Percentiles rank a stretch among this genome's conserved stretches.
phyloP scores from a whole-genome alignment of 2,797 vertebrate species.

The Brotula barbata region DNA sequence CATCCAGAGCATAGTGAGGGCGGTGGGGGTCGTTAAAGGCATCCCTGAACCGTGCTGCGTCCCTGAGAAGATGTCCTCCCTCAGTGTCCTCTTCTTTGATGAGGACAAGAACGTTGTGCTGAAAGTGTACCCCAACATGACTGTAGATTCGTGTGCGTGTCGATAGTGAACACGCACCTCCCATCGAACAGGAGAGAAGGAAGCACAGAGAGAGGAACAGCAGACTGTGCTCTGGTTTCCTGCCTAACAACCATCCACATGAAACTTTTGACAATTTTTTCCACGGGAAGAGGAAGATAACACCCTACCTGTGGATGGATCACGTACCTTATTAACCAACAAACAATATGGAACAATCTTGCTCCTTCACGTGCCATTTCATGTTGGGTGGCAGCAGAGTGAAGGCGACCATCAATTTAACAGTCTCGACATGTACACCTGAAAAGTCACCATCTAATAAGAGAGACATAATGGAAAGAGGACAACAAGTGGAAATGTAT shows the following conservation, averaged over 20 bases:
- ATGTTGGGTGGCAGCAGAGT: background rate
- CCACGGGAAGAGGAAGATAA: slow-evolving; percentile 31
- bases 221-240: slow-evolving; percentile 26
- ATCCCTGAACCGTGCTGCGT: slow-evolving; percentile 97
- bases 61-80: slow-evolving; percentile 95
- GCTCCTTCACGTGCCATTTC: slow-evolving; percentile 12
- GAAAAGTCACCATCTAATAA: slow-evolving; percentile 2
- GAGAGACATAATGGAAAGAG: slow-evolving; percentile 36
- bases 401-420: slow-evolving; percentile 17
- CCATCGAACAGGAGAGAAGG: slow-evolving; percentile 1
- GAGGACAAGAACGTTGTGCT: slow-evolving; percentile 96
- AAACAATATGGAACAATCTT: slow-evolving; percentile 18
- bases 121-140: slow-evolving; percentile 98
- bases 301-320: slow-evolving; percentile 28
- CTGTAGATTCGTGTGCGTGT: slow-evolving; percentile 94
- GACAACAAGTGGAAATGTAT: slow-evolving; percentile 5
- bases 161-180: slow-evolving; percentile 78
- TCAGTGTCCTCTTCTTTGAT: slow-evolving; percentile 95
- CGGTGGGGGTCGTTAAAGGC: slow-evolving; percentile 90
- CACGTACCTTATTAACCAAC: slow-evolving; percentile 4
- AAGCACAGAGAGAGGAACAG: slow-evolving; percentile 11
- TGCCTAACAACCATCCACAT: slow-evolving; percentile 7
- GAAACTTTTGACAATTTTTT: slow-evolving; percentile 35
- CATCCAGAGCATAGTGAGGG: slow-evolving; percentile 97
- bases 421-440: slow-evolving; percentile 5